phyloP scores from a whole-genome alignment of 2,888 invertebrate species.

The Carabus problematicus region DNA sequence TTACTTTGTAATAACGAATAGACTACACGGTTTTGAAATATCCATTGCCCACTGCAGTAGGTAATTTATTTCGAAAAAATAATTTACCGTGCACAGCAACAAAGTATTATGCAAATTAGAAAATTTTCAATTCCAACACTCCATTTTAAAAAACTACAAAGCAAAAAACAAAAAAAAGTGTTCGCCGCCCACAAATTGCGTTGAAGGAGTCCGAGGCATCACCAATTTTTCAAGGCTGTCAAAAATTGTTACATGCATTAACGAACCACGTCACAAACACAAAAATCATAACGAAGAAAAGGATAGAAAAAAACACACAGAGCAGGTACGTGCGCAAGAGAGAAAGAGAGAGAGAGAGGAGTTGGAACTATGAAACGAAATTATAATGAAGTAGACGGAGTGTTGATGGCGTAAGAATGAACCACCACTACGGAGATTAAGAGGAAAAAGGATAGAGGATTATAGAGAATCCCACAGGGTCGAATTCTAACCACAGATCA shows the following conservation, averaged over 20 bases:
- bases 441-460: conserved; percentile 9
- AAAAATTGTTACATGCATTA: conserved; percentile 40
- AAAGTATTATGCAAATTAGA: conserved; percentile 36
- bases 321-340: not conserved
- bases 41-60: not conserved
- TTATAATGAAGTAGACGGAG: conserved; percentile 39
- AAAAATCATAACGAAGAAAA: conserved; percentile 5
- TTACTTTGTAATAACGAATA: too few species aligned
- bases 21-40: too few species aligned
- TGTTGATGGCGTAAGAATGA: conserved; percentile 31
- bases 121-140: conserved; percentile 34
- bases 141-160: conserved; percentile 28
- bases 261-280: conserved; percentile 40
- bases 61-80: conserved; percentile 36
- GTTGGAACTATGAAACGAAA: conserved; percentile 11
- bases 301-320: conserved; percentile 9
- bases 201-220: conserved; percentile 24
- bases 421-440: not conserved
- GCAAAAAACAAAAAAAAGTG: conserved; percentile 21
- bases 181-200: conserved; percentile 38
- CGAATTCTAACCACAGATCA: too few species aligned
- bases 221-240: conserved; percentile 43
- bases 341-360: conserved; percentile 15
- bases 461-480: not conserved
- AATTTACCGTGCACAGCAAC: conserved; percentile 26